Conservation (phyloP, 1,140 invertebrate species). For the Orchesella cincta region DNA sequence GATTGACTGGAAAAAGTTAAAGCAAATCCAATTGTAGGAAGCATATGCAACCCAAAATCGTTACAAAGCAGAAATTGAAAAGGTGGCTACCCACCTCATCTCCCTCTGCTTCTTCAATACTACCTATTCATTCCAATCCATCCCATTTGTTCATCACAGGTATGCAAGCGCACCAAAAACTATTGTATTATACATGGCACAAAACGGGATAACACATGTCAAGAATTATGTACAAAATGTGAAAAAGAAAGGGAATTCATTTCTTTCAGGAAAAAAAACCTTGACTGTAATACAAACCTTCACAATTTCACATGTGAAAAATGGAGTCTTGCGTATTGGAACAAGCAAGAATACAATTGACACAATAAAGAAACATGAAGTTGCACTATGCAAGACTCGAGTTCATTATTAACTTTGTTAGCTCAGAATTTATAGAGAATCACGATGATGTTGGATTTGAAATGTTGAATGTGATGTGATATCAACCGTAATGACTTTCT, state of each 20-base stretch:
- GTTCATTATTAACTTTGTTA: slow-evolving; percentile 24
- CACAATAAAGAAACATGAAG: slow-evolving; percentile 8
- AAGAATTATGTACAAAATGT: background rate
- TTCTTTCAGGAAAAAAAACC: slow-evolving; percentile 15
- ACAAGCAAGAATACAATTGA: background rate
- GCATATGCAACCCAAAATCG: background rate
- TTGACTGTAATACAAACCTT: too few species aligned
- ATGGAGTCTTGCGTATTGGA: background rate
- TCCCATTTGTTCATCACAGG: slow-evolving; percentile 3
- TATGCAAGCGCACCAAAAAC: background rate
- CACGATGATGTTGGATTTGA: background rate
- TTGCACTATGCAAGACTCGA: background rate
- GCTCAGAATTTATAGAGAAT: background rate
- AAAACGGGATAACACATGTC: slow-evolving; percentile 13
- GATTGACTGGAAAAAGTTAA: slow-evolving; percentile 29
- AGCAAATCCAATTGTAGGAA: too few species aligned
- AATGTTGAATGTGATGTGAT: background rate
- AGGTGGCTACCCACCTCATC: background rate
- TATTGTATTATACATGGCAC: too few species aligned
- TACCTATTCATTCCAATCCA: background rate
- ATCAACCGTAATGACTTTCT: background rate
- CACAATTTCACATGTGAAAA: slow-evolving; percentile 5
- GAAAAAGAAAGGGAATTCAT: background rate
- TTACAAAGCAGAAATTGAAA: slow-evolving; percentile 22
- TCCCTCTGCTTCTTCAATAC: background rate